Evolutionary conservation across 92 coral and sea anemone genomes (phyloP), one percentile per base, ranked within the genome.

Genomic region (Parazoanthus darwini): DNA sequence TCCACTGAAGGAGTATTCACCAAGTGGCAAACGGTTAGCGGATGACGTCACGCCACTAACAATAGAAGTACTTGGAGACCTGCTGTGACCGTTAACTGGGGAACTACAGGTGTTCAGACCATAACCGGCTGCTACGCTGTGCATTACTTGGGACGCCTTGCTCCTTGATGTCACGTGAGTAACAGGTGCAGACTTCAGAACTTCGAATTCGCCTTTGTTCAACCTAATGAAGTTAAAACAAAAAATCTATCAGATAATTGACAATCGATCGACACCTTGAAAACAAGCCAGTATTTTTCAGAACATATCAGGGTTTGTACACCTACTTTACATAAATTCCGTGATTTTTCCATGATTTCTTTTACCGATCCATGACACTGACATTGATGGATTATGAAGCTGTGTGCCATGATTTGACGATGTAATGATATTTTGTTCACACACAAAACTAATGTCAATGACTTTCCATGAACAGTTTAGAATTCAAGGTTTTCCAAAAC

Each of bases 151-250:
- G n/a, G 10, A 56, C 20, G 16, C 46, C 43, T 84, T 71, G 6
- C 42, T 25, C 65, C 67, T 48, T 22, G 87, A n/a, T 10, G 71
- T 84, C 18, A 13, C 29, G 65, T 26, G 79, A 10, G 33, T 26
- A 46, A 20, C 67, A 68, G 42, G 63, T 43, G 29, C n/a, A 13
- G 43, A n/a, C 67, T 26, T 71, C 29, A 84, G 87, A 20, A 2
- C 66, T 20, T 84, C 63, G 29, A 84, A 84, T 44, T 84, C 87
- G 20, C 87, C 87, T 84, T 48, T 72, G 3, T 33, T 23, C 20
- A 84, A 67, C 65, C 87, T 84, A 18, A 23, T 15, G 43, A 84
- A 67, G 39, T 58, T 4, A 22, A 25, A 25, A 29, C 44, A 5
- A 15, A 44, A 11, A 11, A 22, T 44, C 18, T 43, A 51, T 5